phyloP scores from a whole-genome alignment of 2,888 invertebrate genomes.

The Drosophila melanocephala region DNA sequence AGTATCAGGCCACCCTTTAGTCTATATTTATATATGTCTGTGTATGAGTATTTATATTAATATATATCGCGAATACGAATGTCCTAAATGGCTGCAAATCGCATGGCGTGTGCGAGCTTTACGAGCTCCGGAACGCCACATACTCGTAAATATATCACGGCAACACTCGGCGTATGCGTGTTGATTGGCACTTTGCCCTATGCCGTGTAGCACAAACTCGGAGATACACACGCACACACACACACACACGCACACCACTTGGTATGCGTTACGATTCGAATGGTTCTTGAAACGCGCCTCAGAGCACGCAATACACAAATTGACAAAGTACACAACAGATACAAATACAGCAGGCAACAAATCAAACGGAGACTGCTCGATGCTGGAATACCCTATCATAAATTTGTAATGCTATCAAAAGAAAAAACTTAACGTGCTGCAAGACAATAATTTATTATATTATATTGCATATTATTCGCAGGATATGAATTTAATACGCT shows the following conservation, averaged over 20 bases:
- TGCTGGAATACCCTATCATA: background rate
- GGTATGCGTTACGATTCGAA: conserved; percentile 26
- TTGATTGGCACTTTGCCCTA: conserved; percentile 57
- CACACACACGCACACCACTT: background rate
- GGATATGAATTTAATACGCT: background rate
- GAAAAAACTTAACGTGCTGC: background rate
- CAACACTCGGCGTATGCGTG: conserved; percentile 66
- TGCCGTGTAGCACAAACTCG: conserved; percentile 9
- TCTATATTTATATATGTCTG: background rate
- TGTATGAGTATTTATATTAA: background rate
- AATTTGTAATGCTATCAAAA: background rate
- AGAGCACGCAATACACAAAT: conserved; percentile 53
- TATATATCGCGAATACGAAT: conserved; percentile 23
- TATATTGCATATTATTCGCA: background rate
- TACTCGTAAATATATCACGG: conserved; percentile 41
- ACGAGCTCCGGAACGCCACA: conserved; percentile 25
- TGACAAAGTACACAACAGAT: conserved; percentile 45
- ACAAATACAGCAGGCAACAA: conserved; percentile 13
- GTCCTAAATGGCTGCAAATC: conserved; percentile 38
- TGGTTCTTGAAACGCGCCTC: conserved; percentile 44
- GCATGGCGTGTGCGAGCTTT: conserved; percentile 43
- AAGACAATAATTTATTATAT: background rate
- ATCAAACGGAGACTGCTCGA: background rate
- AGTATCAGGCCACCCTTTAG: conserved; percentile 2
- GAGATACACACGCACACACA: background rate